phyloP scores from a whole-genome alignment of 2,888 invertebrate genomes.

The Tinea pellionella region DNA sequence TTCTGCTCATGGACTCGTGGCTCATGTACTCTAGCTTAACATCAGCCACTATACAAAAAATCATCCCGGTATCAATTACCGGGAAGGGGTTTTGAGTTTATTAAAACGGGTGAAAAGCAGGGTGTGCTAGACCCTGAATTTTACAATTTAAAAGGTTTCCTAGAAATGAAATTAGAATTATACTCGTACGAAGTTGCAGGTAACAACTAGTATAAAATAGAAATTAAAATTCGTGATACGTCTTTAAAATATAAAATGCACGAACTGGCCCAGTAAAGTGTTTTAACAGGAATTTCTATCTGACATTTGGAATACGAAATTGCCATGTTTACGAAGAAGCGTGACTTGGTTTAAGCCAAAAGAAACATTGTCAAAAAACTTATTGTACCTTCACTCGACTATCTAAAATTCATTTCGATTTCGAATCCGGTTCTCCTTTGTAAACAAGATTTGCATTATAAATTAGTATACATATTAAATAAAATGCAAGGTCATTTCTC shows the following conservation, averaged over 20 bases:
- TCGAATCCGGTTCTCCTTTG: conserved; percentile 6
- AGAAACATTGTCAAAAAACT: not conserved
- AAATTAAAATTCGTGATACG: conserved; percentile 7
- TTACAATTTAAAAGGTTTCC: no score
- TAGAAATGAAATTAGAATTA: no score
- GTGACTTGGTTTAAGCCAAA: conserved; percentile 6
- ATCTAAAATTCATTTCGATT: not conserved
- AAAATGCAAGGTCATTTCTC: conserved; percentile 1
- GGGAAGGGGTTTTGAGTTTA: no score
- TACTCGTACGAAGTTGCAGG: no score
- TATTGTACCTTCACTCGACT: not conserved
- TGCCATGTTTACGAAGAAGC: conserved; percentile 7
- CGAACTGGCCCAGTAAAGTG: not conserved
- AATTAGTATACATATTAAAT: not conserved
- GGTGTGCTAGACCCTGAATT: no score
- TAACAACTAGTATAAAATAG: no score
- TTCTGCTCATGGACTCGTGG: no score
- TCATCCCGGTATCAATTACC: no score
- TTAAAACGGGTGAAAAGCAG: no score
- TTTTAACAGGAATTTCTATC: conserved; percentile 10
- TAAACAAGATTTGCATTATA: conserved; percentile 3
- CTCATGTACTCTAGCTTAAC: no score
- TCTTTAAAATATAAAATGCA: not conserved
- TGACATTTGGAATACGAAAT: conserved; percentile 8
- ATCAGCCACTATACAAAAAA: no score